Conservation (phyloP, 2,888 invertebrate species). For the Agriopis leucophaearia region DNA sequence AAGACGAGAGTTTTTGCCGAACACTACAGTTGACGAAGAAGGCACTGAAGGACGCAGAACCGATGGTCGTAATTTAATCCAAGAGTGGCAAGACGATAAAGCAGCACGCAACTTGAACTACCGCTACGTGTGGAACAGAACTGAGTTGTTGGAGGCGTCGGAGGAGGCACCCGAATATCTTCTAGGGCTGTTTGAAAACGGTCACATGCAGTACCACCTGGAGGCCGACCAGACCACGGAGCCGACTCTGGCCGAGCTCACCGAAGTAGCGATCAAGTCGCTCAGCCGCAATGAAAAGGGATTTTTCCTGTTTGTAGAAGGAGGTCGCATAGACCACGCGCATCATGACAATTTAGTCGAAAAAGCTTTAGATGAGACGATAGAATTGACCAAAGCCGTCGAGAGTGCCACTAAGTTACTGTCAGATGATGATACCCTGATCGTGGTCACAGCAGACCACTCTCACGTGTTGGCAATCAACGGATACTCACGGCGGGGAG, state of each 20-base stretch:
- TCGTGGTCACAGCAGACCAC: slow-evolving; percentile 93
- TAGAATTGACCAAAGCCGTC: slow-evolving; percentile 88
- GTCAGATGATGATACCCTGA: slow-evolving; percentile 88
- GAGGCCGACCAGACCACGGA: slow-evolving; percentile 73
- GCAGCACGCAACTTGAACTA: slow-evolving; percentile 62
- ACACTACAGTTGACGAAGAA: slow-evolving; percentile 81
- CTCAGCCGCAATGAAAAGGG: slow-evolving; percentile 89
- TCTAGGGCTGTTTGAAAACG: slow-evolving; percentile 88
- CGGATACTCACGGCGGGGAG: slow-evolving; percentile 88
- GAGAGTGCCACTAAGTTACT: slow-evolving; percentile 71
- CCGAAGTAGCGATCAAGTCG: slow-evolving; percentile 89
- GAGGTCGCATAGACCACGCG: slow-evolving; percentile 88
- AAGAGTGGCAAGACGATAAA: slow-evolving; percentile 87
- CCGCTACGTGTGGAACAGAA: slow-evolving; percentile 87
- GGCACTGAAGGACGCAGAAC: slow-evolving; percentile 73
- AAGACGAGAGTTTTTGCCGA: slow-evolving; percentile 88
- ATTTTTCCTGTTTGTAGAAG: slow-evolving; percentile 92
- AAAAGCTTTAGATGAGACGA: slow-evolving; percentile 89
- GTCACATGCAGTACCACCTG: slow-evolving; percentile 89
- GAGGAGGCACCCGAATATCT: slow-evolving; percentile 85
- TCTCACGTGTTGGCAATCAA: slow-evolving; percentile 89
- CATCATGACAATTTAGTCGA: slow-evolving; percentile 87
- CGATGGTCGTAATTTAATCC: slow-evolving; percentile 89
- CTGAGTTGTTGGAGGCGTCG: slow-evolving; percentile 77
- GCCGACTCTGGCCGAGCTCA: slow-evolving; percentile 79